Conservation (phyloP, 2,888 invertebrate species). For the Hofmannophila pseudospretella region DNA sequence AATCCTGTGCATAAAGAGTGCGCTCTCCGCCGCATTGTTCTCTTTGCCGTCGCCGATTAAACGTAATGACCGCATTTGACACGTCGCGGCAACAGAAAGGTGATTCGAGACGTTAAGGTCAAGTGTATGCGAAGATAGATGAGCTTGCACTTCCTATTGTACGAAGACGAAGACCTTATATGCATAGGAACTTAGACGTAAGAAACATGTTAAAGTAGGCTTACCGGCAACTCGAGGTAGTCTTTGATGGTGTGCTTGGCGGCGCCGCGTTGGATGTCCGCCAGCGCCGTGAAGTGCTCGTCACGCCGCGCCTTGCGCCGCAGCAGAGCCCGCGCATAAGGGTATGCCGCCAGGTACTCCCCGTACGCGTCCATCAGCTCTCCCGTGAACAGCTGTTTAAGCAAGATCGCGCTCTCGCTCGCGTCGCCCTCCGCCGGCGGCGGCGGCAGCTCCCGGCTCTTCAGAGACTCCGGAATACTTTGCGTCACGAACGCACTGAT, state of each 20-base stretch:
- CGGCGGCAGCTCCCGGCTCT: slow-evolving; percentile 62
- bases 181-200: too few relatives aligned
- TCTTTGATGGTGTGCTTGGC: slow-evolving; percentile 81
- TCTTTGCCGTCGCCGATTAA: slow-evolving; percentile 54
- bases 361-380: slow-evolving; percentile 82
- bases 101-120: slow-evolving; percentile 39
- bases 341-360: slow-evolving; percentile 80
- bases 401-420: slow-evolving; percentile 63
- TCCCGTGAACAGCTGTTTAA: slow-evolving; percentile 80
- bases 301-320: slow-evolving; percentile 80
- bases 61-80: slow-evolving; percentile 62
- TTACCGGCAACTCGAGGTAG: slow-evolving; percentile 83
- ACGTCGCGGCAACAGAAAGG: slow-evolving; percentile 41
- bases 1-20: slow-evolving; percentile 46
- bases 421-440: slow-evolving; percentile 47
- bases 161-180: too few relatives aligned
- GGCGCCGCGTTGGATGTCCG: slow-evolving; percentile 81
- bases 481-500: slow-evolving; percentile 60
- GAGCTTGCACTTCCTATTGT: too few relatives aligned
- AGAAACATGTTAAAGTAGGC: slow-evolving; percentile 36
- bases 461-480: slow-evolving; percentile 53
- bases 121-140: too few relatives aligned
- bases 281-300: slow-evolving; percentile 82
- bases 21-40: slow-evolving; percentile 53
- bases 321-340: slow-evolving; percentile 78